A percentile compares a stretch with the other conserved stretches of the same genome.
Evolutionary conservation across 2,113 vertebrate species (phyloP).

Genomic region (Otolemur garnettii): DNA sequence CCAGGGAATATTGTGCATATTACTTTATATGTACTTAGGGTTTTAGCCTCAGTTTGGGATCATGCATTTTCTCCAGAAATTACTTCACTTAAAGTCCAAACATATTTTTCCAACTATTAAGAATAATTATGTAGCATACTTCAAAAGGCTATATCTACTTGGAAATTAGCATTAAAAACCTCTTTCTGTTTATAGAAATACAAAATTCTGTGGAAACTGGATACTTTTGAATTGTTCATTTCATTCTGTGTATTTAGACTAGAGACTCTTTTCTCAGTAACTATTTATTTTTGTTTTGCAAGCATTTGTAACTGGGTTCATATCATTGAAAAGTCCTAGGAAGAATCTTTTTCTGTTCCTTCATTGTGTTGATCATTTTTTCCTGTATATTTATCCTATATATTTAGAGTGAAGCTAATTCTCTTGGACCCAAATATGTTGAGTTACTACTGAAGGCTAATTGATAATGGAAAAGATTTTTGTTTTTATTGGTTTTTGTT

Average conservation of each 20-base stretch:
- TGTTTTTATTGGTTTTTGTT: not conserved
- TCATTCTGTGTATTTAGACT: not conserved
- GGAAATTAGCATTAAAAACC: constrained; percentile 29
- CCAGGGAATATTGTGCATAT: not conserved
- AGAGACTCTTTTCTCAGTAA: constrained; percentile 2
- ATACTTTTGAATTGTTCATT: constrained; percentile 29
- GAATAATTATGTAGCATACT: constrained; percentile 17
- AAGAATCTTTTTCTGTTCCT: not conserved
- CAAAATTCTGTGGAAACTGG: constrained; percentile 9
- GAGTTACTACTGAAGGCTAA: constrained; percentile 4
- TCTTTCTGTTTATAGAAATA: constrained; percentile 33
- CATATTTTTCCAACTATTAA: constrained; percentile 62
- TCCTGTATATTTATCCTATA: not conserved
- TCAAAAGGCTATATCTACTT: constrained; percentile 53
- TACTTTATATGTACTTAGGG: constrained; percentile 1
- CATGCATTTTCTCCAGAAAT: constrained; percentile 64
- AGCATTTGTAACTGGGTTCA: not conserved
- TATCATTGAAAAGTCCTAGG: not conserved
- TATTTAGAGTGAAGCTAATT: constrained; percentile 41
- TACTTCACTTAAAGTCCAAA: constrained; percentile 39
- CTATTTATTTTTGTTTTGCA: not conserved
- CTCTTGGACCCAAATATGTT: not conserved
- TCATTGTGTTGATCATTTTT: not conserved
- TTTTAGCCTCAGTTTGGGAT: constrained; percentile 62
- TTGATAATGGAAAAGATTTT: not conserved